These are phyloP conservation scores for Lepidonotus clava DNA, from an alignment of 2,888 invertebrate species.

Conservation along the genomic window DNA sequence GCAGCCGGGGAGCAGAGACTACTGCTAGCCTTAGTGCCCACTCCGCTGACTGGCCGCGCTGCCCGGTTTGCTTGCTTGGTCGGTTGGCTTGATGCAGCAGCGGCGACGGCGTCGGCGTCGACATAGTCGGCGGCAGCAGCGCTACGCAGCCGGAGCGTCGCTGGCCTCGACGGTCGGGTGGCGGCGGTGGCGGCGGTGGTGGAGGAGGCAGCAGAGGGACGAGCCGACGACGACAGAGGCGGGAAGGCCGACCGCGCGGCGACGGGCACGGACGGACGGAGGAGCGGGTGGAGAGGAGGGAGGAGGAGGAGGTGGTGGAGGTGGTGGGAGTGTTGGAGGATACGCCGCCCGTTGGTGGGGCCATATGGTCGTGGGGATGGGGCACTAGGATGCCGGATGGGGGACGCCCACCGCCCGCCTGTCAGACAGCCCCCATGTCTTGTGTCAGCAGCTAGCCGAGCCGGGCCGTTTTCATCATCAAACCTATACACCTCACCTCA, in stretches of 20 bases:
- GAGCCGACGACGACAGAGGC: not conserved
- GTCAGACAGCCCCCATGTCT: too few species aligned
- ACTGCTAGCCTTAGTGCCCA: too few species aligned
- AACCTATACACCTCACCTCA: too few species aligned
- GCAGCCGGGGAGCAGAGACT: too few species aligned
- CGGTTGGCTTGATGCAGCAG: slow-evolving; percentile 27
- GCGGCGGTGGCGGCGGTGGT: not conserved
- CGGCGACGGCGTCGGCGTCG: not conserved
- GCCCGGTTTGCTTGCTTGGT: too few species aligned
- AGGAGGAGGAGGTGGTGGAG: not conserved
- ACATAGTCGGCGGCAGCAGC: not conserved
- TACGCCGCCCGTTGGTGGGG: not conserved
- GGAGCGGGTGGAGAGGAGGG: slow-evolving; percentile 21
- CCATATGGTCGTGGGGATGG: too few species aligned
- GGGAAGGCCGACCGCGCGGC: not conserved
- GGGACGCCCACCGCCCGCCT: too few species aligned
- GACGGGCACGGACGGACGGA: slow-evolving; percentile 21
- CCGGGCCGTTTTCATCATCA: too few species aligned
- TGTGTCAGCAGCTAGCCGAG: too few species aligned
- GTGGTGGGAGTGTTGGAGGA: not conserved
- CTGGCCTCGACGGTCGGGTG: not conserved
- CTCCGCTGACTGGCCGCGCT: too few species aligned
- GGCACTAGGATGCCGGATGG: too few species aligned
- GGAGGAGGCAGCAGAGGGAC: not conserved
- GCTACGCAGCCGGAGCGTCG: not conserved